These are phyloP conservation scores for Trichopoda pennipes DNA, from an alignment of 2,888 invertebrate genomes.

Conservation along the genomic window DNA sequence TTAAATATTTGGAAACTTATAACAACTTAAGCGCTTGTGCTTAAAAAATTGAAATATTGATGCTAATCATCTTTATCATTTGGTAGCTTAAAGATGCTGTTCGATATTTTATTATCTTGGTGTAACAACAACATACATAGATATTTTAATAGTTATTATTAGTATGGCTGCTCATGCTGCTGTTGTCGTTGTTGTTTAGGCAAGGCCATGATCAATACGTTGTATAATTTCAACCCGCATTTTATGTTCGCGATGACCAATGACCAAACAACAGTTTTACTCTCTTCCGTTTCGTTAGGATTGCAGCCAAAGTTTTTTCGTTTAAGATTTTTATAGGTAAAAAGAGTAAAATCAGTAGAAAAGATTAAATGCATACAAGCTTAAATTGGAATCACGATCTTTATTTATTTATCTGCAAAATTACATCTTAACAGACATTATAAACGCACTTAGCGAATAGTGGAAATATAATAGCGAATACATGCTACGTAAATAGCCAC, in stretches of 20 bases:
- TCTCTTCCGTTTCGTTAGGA: not conserved
- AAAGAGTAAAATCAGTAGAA: conserved; percentile 1
- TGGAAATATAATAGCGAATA: conserved; percentile 37
- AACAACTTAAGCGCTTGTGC: not conserved
- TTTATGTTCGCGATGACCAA: not conserved
- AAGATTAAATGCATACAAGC: conserved; percentile 72
- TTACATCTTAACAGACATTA: conserved; percentile 71
- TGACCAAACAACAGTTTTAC: not conserved
- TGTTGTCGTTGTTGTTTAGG: not conserved
- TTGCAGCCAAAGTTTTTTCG: conserved; percentile 7
- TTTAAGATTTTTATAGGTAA: conserved; percentile 23
- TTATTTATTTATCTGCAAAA: conserved; percentile 72
- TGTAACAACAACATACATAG: conserved; percentile 26
- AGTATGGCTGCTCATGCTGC: not conserved
- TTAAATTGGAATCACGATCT: conserved; percentile 74
- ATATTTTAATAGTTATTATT: conserved; percentile 7
- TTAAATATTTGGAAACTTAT: conserved; percentile 21
- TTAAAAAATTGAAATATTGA: conserved; percentile 12
- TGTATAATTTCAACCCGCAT: not conserved
- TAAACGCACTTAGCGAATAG: conserved; percentile 64
- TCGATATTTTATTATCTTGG: conserved; percentile 44
- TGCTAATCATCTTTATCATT: conserved; percentile 42
- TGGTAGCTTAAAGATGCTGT: conserved; percentile 44
- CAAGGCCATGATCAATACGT: conserved; percentile 9
- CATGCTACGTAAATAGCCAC: conserved; percentile 45